Conservation (phyloP, 2,797 vertebrate genomes). For the Sebastes taczanowskii region DNA sequence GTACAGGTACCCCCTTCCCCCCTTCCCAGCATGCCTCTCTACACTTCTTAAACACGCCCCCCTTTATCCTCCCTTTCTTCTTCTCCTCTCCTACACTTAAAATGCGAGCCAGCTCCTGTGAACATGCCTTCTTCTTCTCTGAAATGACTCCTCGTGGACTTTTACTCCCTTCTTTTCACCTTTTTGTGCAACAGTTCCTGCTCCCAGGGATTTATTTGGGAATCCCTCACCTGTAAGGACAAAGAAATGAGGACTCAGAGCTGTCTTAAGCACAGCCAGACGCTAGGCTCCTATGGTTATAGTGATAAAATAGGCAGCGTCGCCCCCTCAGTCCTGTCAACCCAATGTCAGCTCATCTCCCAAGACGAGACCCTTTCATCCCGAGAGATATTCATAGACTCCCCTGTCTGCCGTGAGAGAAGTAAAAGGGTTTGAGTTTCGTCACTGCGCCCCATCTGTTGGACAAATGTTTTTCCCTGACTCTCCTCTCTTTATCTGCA, state of each 20-base stretch:
- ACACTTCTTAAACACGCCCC: conserved; percentile 50
- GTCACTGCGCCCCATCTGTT: conserved; percentile 30
- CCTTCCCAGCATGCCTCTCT: conserved; percentile 69
- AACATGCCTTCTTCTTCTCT: conserved; percentile 24
- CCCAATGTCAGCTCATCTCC: conserved; percentile 29
- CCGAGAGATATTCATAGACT: conserved; percentile 7
- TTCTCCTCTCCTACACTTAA: conserved; percentile 33
- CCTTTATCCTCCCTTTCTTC: conserved; percentile 29
- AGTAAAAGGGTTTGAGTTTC: background rate
- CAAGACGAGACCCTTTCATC: conserved; percentile 27
- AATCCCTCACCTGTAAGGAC: conserved; percentile 17
- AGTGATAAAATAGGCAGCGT: conserved; percentile 26
- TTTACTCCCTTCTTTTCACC: background rate
- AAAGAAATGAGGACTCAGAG: conserved; percentile 23
- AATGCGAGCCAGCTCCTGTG: conserved; percentile 26
- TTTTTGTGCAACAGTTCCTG: background rate
- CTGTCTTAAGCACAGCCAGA: conserved; percentile 32
- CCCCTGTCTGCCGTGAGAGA: conserved; percentile 9
- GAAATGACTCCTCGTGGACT: conserved; percentile 10
- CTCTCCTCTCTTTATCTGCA: conserved; percentile 46
- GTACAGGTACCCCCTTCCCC: conserved; percentile 91
- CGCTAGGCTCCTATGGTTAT: conserved; percentile 47
- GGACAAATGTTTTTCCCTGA: background rate
- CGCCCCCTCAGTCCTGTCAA: conserved; percentile 37
- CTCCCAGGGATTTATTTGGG: background rate